Evolutionary conservation across 2,797 vertebrate genomes (phyloP).

Genomic region (Neopelma chrysocephalum): DNA sequence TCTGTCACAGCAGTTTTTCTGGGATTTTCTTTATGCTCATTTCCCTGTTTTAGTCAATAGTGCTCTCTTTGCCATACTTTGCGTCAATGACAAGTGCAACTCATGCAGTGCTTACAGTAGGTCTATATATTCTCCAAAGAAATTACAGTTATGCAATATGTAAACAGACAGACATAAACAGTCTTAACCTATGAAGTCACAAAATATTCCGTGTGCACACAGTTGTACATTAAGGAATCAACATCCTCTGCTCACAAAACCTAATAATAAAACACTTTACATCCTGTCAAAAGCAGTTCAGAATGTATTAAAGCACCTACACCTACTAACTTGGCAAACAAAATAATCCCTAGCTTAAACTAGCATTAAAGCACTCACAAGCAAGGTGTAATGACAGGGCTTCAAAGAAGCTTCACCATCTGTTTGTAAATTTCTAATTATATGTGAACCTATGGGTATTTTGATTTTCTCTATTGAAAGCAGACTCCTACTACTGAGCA

Average conservation of each 20-base stretch:
- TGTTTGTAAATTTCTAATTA: conserved; percentile 25
- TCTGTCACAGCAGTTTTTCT: not conserved
- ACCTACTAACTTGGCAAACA: conserved; percentile 47
- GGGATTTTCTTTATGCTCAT: not conserved
- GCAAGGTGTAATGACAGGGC: not conserved
- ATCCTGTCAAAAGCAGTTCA: conserved; percentile 30
- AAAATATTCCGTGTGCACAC: not conserved
- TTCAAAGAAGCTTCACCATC: not conserved
- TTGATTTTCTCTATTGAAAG: not conserved
- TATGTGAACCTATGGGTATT: not conserved
- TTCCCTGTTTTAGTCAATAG: not conserved
- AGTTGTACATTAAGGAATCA: conserved; percentile 37
- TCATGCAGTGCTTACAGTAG: not conserved
- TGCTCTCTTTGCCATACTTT: not conserved
- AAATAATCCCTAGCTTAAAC: conserved; percentile 51
- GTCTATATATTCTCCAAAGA: not conserved
- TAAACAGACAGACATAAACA: not conserved
- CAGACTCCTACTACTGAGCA: not conserved
- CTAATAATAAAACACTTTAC: conserved; percentile 45
- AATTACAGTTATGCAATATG: not conserved
- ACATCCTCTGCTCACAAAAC: conserved; percentile 46
- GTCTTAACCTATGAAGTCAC: not conserved
- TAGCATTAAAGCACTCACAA: not conserved
- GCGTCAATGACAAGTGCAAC: not conserved
- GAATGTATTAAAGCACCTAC: conserved; percentile 41